Percentiles rank a stretch among this genome's conserved stretches.
Conservation (phyloP, 2,797 vertebrate species). For the Tamandua tetradactyla region DNA sequence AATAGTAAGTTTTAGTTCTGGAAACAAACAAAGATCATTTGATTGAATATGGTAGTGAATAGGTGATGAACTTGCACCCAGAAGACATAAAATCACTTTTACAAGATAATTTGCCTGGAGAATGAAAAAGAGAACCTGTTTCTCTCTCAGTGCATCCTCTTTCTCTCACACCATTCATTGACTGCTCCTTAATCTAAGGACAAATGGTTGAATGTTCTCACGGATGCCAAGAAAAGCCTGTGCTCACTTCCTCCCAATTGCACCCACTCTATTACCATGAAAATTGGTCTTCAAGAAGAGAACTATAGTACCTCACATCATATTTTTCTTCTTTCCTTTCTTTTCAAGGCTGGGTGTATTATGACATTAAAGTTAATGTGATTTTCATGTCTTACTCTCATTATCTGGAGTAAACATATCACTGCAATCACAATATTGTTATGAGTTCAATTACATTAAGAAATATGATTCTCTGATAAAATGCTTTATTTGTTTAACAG, state of each 20-base stretch:
- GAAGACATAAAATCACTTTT: not conserved
- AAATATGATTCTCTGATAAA: conserved; percentile 70
- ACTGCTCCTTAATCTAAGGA: not conserved
- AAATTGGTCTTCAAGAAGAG: conserved; percentile 63
- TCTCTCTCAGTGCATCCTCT: not conserved
- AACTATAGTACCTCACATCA: conserved; percentile 65
- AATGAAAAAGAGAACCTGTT: not conserved
- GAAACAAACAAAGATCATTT: not conserved
- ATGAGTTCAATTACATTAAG: conserved; percentile 71
- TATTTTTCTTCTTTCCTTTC: conserved; percentile 15
- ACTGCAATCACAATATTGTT: conserved; percentile 43
- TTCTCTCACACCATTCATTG: not conserved
- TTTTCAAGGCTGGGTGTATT: not conserved
- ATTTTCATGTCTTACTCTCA: conserved; percentile 46
- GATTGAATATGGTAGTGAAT: not conserved
- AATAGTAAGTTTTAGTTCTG: not conserved
- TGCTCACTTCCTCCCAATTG: not conserved
- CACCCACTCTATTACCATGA: not conserved
- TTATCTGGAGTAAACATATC: conserved; percentile 75
- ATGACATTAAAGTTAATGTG: conserved; percentile 48
- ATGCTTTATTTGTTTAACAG: conserved; percentile 73
- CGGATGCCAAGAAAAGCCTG: not conserved
- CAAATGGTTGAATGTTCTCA: too few relatives aligned
- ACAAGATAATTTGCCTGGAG: not conserved
- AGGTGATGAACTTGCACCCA: not conserved